phyloP scores from a whole-genome alignment of 2,797 vertebrate genomes.

The Uromys caudimaculatus region DNA sequence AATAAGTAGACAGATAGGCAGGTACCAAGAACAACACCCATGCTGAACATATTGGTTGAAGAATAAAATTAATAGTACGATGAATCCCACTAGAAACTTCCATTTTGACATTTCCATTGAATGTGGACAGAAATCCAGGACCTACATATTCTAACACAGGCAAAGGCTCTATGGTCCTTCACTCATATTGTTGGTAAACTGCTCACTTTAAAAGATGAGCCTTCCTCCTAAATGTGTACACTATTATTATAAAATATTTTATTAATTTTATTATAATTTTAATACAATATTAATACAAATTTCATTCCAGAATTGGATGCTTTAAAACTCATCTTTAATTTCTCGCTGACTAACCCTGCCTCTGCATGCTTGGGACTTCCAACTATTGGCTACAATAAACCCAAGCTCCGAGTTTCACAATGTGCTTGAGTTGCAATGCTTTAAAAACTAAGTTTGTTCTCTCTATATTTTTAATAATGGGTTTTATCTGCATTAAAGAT shows the following conservation, averaged over 20 bases:
- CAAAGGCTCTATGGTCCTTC: not conserved
- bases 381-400: conserved; percentile 34
- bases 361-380: conserved; percentile 10
- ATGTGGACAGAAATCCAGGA: not conserved
- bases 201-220: not conserved
- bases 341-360: not conserved
- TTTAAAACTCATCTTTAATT: not conserved
- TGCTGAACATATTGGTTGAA: not conserved
- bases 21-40: not conserved
- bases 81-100: not conserved
- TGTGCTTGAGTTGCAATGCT: conserved; percentile 10
- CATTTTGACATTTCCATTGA: not conserved
- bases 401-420: not conserved
- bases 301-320: not conserved
- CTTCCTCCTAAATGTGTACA: conserved; percentile 32
- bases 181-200: not conserved
- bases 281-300: not conserved
- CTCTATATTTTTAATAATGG: conserved; percentile 31
- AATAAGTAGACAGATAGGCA: not conserved
- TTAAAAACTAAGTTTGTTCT: conserved; percentile 56
- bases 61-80: conserved; percentile 13
- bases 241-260: conserved; percentile 1
- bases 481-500: conserved; percentile 47
- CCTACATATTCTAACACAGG: not conserved
- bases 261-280: too few relatives aligned